Evolutionary conservation across 2,113 vertebrate genomes (phyloP).

Genomic region (Dasypus novemcinctus): DNA sequence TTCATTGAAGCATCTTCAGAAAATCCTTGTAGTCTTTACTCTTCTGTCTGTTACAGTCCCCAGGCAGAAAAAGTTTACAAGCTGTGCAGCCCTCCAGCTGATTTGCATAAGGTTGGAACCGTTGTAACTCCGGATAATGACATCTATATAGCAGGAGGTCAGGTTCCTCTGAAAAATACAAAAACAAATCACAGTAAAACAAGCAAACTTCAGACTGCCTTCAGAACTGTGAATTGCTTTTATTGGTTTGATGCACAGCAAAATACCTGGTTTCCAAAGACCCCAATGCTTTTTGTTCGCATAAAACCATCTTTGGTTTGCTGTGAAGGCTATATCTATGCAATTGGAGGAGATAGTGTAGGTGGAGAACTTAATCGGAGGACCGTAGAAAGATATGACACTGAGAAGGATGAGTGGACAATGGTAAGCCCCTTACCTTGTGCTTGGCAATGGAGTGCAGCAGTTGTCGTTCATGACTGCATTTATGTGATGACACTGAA

Average conservation of each 20-base stretch:
- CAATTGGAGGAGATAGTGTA: slow-evolving; percentile 93
- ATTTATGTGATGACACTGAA: slow-evolving; percentile 97
- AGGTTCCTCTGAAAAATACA: slow-evolving; percentile 92
- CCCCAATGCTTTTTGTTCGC: slow-evolving; percentile 94
- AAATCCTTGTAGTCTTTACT: slow-evolving; percentile 86
- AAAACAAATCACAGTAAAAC: slow-evolving; percentile 92
- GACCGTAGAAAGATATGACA: slow-evolving; percentile 96
- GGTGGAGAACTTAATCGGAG: slow-evolving; percentile 94
- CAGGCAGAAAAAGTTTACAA: slow-evolving; percentile 99
- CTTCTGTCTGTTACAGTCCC: slow-evolving; percentile 96
- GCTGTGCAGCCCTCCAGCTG: slow-evolving; percentile 93
- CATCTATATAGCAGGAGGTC: slow-evolving; percentile 97
- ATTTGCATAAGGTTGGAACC: slow-evolving; percentile 95
- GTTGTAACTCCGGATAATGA: slow-evolving; percentile 98
- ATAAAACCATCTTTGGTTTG: slow-evolving; percentile 94
- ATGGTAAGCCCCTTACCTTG: slow-evolving; percentile 94
- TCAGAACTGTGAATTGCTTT: slow-evolving; percentile 95
- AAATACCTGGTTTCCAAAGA: slow-evolving; percentile 97
- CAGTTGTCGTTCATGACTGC: slow-evolving; percentile 92
- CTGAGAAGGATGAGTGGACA: slow-evolving; percentile 96
- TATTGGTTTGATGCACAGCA: slow-evolving; percentile 99
- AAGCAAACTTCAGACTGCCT: slow-evolving; percentile 91
- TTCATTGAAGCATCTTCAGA: slow-evolving; percentile 96
- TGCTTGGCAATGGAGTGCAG: slow-evolving; percentile 96
- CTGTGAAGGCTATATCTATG: slow-evolving; percentile 97